Evolutionary conservation across 2,113 vertebrate species (phyloP).

Genomic region (Physeter macrocephalus): DNA sequence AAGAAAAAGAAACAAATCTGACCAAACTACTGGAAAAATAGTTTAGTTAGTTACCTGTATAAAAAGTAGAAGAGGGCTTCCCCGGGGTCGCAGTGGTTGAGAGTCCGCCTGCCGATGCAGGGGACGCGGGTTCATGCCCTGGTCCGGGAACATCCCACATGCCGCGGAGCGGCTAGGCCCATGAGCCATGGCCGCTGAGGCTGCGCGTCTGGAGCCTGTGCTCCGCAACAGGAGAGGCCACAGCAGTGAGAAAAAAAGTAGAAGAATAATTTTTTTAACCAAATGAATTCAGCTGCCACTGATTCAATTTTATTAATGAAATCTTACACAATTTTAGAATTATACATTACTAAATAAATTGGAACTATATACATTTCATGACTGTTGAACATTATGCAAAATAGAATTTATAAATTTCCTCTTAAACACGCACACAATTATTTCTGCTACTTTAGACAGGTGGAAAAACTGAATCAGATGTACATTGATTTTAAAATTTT

Average conservation of each 20-base stretch:
- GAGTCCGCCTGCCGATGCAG: too few relatives aligned
- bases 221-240: too few relatives aligned
- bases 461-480: neutral
- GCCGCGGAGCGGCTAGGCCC: too few relatives aligned
- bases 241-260: too few relatives aligned
- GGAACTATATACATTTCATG: neutral
- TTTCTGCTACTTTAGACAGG: neutral
- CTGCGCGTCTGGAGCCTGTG: too few relatives aligned
- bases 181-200: too few relatives aligned
- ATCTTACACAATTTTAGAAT: neutral
- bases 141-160: too few relatives aligned
- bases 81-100: too few relatives aligned
- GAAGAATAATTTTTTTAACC: neutral
- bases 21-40: neutral
- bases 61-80: neutral
- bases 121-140: too few relatives aligned
- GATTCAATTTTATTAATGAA: neutral
- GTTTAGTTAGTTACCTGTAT: neutral
- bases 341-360: neutral
- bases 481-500: neutral
- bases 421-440: neutral
- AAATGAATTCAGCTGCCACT: neutral
- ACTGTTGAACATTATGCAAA: neutral
- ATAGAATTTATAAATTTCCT: neutral
- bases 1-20: neutral